Percentiles rank a stretch among this genome's conserved stretches.
These are phyloP conservation scores for Deroplatys truncata DNA, from an alignment of 2,888 invertebrate genomes.

Conservation along the genomic window DNA sequence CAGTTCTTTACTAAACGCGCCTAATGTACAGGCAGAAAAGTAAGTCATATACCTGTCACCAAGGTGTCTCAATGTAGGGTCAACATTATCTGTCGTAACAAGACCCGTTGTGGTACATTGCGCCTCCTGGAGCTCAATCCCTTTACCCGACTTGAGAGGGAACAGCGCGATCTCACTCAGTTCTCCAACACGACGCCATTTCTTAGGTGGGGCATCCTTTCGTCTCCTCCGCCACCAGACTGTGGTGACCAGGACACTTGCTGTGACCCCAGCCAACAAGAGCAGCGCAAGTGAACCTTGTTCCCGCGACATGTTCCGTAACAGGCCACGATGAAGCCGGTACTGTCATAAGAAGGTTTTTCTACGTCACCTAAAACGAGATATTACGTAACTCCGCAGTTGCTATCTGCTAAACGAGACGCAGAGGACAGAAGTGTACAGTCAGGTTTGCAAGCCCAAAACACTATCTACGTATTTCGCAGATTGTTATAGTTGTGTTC, in stretches of 20 bases:
- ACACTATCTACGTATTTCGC: too few relatives aligned
- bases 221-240: not conserved
- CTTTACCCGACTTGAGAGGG: constrained; percentile 12
- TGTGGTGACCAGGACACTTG: not conserved
- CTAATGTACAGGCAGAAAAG: too few relatives aligned
- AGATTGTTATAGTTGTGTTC: too few relatives aligned
- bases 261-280: not conserved
- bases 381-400: not conserved
- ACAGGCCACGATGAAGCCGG: not conserved
- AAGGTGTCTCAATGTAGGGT: not conserved
- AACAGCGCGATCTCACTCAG: not conserved
- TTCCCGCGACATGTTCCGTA: not conserved
- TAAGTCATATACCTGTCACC: not conserved
- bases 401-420: not conserved
- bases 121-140: not conserved
- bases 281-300: not conserved
- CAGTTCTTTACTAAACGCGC: too few relatives aligned
- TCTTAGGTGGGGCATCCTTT: not conserved
- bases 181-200: constrained; percentile 9
- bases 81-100: not conserved
- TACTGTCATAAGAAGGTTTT: not conserved
- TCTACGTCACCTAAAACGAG: not conserved
- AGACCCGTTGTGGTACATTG: not conserved
- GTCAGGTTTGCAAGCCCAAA: too few relatives aligned
- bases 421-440: too few relatives aligned